Conservation (phyloP, 2,113 vertebrate species). For the Fregetta grallaria region DNA sequence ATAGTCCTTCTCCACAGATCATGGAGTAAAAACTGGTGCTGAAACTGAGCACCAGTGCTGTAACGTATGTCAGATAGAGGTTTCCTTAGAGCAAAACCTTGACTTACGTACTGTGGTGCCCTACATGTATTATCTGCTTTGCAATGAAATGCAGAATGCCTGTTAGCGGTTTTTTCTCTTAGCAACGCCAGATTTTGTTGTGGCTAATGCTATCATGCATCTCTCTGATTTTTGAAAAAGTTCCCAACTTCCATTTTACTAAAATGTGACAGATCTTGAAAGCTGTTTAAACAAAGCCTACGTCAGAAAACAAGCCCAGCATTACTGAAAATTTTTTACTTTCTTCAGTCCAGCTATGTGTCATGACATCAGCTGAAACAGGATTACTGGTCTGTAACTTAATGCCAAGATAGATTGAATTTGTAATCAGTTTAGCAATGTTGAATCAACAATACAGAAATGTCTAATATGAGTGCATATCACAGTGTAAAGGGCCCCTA, state of each 20-base stretch:
- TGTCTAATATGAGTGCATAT: not conserved
- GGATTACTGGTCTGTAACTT: not conserved
- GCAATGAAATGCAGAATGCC: not conserved
- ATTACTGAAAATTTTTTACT: not conserved
- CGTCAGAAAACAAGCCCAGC: not conserved
- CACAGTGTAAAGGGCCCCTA: not conserved
- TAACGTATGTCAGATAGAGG: not conserved
- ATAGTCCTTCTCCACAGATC: not conserved
- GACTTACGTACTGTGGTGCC: not conserved
- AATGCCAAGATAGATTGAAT: not conserved
- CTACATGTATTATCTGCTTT: not conserved
- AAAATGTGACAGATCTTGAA: not conserved
- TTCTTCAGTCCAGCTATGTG: not conserved
- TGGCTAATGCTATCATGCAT: not conserved
- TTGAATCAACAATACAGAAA: not conserved
- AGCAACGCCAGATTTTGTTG: not conserved
- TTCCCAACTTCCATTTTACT: not conserved
- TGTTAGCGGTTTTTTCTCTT: not conserved
- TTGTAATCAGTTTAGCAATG: not conserved
- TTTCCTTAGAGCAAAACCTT: not conserved
- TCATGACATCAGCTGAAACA: slow-evolving; percentile 13
- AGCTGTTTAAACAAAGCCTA: not conserved
- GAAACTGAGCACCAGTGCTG: not conserved
- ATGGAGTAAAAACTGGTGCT: not conserved
- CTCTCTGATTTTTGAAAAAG: not conserved